phyloP scores from a whole-genome alignment of 2,888 invertebrate genomes.

The Drosophila antonietae region DNA sequence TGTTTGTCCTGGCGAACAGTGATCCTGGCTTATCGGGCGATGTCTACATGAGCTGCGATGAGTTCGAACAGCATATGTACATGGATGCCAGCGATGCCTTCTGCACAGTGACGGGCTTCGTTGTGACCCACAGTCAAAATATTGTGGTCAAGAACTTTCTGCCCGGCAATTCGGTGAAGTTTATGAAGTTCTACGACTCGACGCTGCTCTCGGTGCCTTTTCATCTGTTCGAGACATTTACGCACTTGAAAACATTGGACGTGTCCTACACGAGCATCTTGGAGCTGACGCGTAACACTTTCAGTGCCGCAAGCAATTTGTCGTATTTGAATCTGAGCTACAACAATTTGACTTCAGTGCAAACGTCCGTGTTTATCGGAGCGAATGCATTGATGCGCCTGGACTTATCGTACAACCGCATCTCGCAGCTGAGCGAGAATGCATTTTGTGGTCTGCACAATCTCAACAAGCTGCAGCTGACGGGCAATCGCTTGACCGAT shows the following conservation, averaged over 20 bases:
- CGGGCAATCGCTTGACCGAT: slow-evolving; percentile 72
- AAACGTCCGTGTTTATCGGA: slow-evolving; percentile 83
- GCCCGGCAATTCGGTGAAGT: slow-evolving; percentile 80
- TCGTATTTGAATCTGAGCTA: slow-evolving; percentile 81
- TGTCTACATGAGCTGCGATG: slow-evolving; percentile 83
- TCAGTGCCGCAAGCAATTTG: slow-evolving; percentile 80
- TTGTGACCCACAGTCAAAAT: slow-evolving; percentile 83
- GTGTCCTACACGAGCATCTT: slow-evolving; percentile 82
- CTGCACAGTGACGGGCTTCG: slow-evolving; percentile 83
- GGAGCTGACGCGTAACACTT: slow-evolving; percentile 82
- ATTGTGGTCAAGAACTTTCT: slow-evolving; percentile 79
- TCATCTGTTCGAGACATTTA: slow-evolving; percentile 82
- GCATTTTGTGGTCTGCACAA: slow-evolving; percentile 81
- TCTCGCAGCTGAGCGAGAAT: slow-evolving; percentile 75
- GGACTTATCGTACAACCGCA: slow-evolving; percentile 81
- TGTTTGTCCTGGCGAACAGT: slow-evolving; percentile 23
- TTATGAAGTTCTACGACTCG: slow-evolving; percentile 84
- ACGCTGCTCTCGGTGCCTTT: slow-evolving; percentile 82
- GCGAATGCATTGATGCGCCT: slow-evolving; percentile 80
- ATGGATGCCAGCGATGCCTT: slow-evolving; percentile 76
- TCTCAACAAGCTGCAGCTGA: slow-evolving; percentile 81
- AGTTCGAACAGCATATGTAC: slow-evolving; percentile 82
- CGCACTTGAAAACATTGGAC: slow-evolving; percentile 81
- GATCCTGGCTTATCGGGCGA: slow-evolving; percentile 64
- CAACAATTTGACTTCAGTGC: slow-evolving; percentile 81